Percentiles rank a stretch among this genome's conserved stretches.
phyloP scores from a whole-genome alignment of 2,888 invertebrate species.

The Calameuta pallipes region DNA sequence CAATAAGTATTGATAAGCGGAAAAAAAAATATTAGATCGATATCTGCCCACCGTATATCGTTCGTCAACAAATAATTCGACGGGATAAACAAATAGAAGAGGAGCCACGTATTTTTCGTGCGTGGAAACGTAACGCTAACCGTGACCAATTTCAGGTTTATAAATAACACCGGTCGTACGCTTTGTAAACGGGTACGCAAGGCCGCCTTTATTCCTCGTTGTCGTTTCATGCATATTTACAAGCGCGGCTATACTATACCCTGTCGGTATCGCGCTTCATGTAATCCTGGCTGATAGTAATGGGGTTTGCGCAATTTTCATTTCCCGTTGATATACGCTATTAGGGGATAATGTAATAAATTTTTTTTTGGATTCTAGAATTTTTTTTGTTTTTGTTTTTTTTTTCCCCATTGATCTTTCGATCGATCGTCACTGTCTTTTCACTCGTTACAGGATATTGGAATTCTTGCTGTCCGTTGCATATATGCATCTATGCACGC shows the following conservation, averaged over 20 bases:
- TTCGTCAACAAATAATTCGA: not conserved
- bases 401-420: not conserved
- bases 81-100: not conserved
- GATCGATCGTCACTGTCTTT: not conserved
- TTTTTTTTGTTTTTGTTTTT: no score
- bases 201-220: conserved; percentile 11
- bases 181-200: not conserved
- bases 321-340: not conserved
- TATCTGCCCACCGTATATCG: not conserved
- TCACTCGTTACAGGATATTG: not conserved
- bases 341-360: not conserved
- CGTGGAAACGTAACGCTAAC: not conserved
- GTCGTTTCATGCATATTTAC: not conserved
- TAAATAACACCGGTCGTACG: not conserved
- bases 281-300: not conserved
- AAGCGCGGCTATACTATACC: not conserved
- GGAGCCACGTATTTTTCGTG: not conserved
- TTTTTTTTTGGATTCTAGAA: not conserved
- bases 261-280: not conserved
- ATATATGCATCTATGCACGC: not conserved
- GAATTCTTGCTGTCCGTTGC: not conserved
- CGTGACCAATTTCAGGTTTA: not conserved
- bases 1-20: not conserved
- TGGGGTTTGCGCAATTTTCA: no score
- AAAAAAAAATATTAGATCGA: not conserved